A percentile compares a stretch with the other conserved stretches of the same genome.
These are phyloP conservation scores for Meloidogyne floridensis DNA, from an alignment of 1,140 invertebrate genomes.

Conservation along the genomic window DNA sequence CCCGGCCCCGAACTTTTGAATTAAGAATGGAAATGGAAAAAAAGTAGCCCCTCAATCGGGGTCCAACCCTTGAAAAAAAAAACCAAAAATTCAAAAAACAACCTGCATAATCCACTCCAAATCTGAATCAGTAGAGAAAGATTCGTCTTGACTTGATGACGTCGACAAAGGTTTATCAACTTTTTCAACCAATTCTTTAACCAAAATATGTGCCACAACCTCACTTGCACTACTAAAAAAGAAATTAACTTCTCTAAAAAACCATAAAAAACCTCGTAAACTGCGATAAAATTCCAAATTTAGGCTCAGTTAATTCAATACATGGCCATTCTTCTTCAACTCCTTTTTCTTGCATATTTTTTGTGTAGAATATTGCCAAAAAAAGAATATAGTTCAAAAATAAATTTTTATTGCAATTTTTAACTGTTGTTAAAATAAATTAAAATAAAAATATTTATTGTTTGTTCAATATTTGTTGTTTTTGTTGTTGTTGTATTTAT, in stretches of 20 bases:
- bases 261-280: slow-evolving; percentile 16
- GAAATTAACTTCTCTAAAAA: not conserved
- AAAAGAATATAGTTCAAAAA: not conserved
- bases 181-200: slow-evolving; percentile 51
- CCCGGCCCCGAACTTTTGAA: too few relatives aligned
- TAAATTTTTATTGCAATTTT: not conserved
- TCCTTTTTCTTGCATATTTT: slow-evolving; percentile 2
- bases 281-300: slow-evolving; percentile 21
- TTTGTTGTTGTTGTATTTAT: not conserved
- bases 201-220: slow-evolving; percentile 42
- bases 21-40: too few relatives aligned
- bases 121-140: slow-evolving; percentile 42
- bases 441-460: not conserved
- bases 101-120: slow-evolving; percentile 56
- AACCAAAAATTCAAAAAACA: too few relatives aligned
- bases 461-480: not conserved
- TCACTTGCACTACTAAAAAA: slow-evolving; percentile 44
- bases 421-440: not conserved
- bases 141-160: not conserved
- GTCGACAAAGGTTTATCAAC: slow-evolving; percentile 38
- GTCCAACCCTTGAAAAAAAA: slow-evolving; percentile 11
- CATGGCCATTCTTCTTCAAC: slow-evolving; percentile 12
- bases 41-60: too few relatives aligned
- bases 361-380: not conserved
- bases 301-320: slow-evolving; percentile 20